Base-by-base conservation (phyloP, 2,797 vertebrate genomes). In the Antennarius maculatus region DNA sequence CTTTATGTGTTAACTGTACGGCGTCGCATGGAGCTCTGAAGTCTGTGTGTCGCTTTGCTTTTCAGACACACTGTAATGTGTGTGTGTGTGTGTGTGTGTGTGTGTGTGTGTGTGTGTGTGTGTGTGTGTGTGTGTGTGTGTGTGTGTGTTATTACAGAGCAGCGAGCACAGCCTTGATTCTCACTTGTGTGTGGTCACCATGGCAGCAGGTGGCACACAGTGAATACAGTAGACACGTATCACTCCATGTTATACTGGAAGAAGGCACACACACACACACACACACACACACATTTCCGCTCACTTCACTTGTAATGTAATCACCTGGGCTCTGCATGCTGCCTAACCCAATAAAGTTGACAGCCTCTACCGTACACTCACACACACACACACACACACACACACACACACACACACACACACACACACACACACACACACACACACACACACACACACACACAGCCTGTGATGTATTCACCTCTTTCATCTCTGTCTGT, bases 321-420 rank as follows among this genome's bases (percentile, higher is more conserved):
- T 92, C 88, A 90, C 87, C 83, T 86, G 82, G 64, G 68, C 79
- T 79, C 82, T 84, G 80, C 77, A 76, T 84, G 81, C 84, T 48
- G 81, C 70, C 80, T 90, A 90, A 91, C 84, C 71, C 71, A 90
- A 91, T 91, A 88, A 86, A 61, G 59, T 76, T 74, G 87, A 80
- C 86, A 82, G 82, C 71, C 72, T 69, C 72, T 45, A 47, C 46
- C 68, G 61, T 75, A 70, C 71, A 70, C 61, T 69, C 43, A 43
- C 6, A 12, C 62, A 55, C 37, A 43, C 66, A 41, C 58, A 61
- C 42, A 17, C 49, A 62, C 59, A 61, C 71, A 67, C 69, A 63
- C 47, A 64, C 50, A 47, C 18, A 51, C 56, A 65, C 23, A 23
- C 23, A 23, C 23, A 23, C 23, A 23, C 23, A 23, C 23, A 23